These are phyloP conservation scores for Eublepharis macularius DNA, from an alignment of 2,113 vertebrate genomes.

Conservation along the genomic window DNA sequence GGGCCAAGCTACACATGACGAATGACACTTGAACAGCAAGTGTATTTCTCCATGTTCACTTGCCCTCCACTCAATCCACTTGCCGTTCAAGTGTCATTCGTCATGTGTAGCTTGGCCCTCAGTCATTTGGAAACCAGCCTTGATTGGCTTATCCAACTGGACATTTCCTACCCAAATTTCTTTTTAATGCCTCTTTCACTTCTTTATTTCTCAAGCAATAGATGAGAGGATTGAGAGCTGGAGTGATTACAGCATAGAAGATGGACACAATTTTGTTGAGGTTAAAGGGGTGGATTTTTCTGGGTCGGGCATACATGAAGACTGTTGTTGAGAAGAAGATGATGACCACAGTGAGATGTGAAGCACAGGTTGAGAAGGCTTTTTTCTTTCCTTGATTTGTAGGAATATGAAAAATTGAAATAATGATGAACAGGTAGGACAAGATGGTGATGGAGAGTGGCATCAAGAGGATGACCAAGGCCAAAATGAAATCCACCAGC, in stretches of 20 bases:
- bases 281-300: constrained; percentile 9
- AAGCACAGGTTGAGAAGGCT: constrained; percentile 51
- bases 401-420: constrained; percentile 52
- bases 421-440: constrained; percentile 65
- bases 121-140: neutral
- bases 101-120: neutral
- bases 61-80: no score
- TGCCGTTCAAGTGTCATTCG: no score
- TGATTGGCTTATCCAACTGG: neutral
- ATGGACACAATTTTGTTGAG: constrained; percentile 19
- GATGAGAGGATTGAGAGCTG: constrained; percentile 38
- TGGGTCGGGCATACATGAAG: constrained; percentile 31
- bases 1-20: neutral
- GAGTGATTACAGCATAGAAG: constrained; percentile 8
- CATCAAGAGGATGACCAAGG: constrained; percentile 55
- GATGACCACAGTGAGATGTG: constrained; percentile 36
- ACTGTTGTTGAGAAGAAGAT: constrained; percentile 40
- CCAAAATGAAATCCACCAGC: constrained; percentile 64
- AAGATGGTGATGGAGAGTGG: constrained; percentile 56
- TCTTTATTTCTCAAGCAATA: constrained; percentile 40
- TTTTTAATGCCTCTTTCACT: constrained; percentile 23
- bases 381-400: constrained; percentile 61
- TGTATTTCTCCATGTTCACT: no score
- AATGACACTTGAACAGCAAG: no score
- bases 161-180: neutral